phyloP scores from a whole-genome alignment of 2,888 invertebrate species.

The Eupsilia transversa region DNA sequence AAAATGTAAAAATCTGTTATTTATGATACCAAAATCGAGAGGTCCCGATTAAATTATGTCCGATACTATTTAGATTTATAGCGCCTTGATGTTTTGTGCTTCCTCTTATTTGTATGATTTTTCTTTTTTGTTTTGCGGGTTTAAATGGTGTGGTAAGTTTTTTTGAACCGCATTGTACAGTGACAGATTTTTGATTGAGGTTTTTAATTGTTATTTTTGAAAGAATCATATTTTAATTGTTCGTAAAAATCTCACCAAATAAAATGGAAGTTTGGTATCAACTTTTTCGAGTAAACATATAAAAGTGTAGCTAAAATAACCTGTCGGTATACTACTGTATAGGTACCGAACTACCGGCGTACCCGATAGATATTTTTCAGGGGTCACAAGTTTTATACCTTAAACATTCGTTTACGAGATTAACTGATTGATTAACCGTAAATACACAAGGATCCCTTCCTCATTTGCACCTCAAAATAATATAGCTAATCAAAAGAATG shows the following conservation, averaged over 20 bases:
- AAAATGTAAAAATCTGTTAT: conserved; percentile 89
- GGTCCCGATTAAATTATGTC: conserved; percentile 89
- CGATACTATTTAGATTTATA: conserved; percentile 87
- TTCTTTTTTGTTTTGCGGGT: conserved; percentile 64
- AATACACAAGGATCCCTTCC: neutral
- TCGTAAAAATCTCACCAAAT: too few relatives aligned
- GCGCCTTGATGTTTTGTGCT: conserved; percentile 78
- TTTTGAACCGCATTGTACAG: conserved; percentile 58
- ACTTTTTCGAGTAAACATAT: neutral
- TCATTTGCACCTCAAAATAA: neutral
- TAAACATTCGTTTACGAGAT: neutral
- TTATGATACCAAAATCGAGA: conserved; percentile 89
- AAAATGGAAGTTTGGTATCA: neutral
- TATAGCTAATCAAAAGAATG: conserved; percentile 8
- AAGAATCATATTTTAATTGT: conserved; percentile 14
- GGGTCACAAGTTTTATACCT: neutral
- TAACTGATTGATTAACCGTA: neutral
- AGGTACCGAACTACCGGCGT: neutral
- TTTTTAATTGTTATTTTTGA: conserved; percentile 49
- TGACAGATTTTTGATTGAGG: conserved; percentile 64
- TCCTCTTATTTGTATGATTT: conserved; percentile 81
- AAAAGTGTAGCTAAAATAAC: neutral
- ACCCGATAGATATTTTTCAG: neutral
- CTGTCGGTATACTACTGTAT: neutral
- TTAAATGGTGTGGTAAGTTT: conserved; percentile 64